Evolutionary conservation across 2,113 vertebrate genomes (phyloP).

Genomic region (Lichenostomus cassidix): DNA sequence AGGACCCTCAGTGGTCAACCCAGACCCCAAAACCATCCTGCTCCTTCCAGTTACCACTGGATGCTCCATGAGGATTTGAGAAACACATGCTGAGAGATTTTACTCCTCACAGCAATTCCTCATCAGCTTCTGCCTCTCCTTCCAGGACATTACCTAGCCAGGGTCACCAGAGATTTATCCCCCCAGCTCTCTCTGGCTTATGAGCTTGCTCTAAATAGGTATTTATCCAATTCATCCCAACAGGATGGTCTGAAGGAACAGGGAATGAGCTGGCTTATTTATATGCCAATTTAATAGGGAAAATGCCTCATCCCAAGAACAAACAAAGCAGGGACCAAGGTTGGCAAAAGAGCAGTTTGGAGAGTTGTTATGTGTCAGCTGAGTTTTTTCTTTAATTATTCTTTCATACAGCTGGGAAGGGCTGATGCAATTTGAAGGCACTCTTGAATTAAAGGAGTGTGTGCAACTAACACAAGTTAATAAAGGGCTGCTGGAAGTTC

Average conservation of each 20-base stretch:
- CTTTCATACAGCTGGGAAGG: not conserved
- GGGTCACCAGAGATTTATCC: not conserved
- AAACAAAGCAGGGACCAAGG: not conserved
- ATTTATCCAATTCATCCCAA: not conserved
- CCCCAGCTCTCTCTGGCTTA: not conserved
- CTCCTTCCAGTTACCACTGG: not conserved
- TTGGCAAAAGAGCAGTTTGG: not conserved
- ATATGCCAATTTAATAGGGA: not conserved
- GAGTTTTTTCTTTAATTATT: not conserved
- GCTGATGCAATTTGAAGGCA: not conserved
- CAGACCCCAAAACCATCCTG: not conserved
- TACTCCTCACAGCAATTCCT: not conserved
- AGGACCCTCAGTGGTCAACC: accelerated
- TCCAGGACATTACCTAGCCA: not conserved
- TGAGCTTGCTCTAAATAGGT: not conserved
- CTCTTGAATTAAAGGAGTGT: not conserved
- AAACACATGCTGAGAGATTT: not conserved
- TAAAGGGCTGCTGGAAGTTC: not conserved
- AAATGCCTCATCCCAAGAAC: not conserved
- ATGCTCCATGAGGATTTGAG: not conserved
- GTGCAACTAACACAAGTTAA: not conserved
- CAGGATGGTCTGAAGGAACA: not conserved
- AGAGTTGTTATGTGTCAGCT: not conserved
- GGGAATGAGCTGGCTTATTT: not conserved
- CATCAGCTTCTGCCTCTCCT: not conserved